A percentile compares a stretch with the other conserved stretches of the same genome.
Conservation (phyloP, 30 jellyfish, hydroid and myxozoan genomes). For the Catostylus mosaicus region DNA sequence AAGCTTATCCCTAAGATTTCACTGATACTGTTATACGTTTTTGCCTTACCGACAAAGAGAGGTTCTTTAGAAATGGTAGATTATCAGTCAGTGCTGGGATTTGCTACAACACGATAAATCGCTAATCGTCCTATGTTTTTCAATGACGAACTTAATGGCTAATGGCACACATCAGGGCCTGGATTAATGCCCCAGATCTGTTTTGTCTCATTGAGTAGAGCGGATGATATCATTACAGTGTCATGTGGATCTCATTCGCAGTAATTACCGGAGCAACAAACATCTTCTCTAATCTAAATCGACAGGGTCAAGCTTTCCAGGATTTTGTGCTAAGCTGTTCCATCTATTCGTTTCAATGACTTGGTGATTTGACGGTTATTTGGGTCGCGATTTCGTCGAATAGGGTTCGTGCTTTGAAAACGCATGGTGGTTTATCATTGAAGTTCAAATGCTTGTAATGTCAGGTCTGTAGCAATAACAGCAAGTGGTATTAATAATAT, state of each 20-base stretch:
- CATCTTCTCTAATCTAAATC: not conserved
- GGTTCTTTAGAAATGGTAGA: not conserved
- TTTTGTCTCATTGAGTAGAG: not conserved
- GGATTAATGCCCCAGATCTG: not conserved
- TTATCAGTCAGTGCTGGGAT: conserved; percentile 17
- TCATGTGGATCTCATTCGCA: not conserved
- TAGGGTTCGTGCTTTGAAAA: no score
- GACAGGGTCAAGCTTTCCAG: not conserved
- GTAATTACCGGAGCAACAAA: not conserved
- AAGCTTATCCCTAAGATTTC: not conserved
- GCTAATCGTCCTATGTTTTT: not conserved
- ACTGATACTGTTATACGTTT: not conserved
- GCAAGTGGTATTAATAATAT: no score
- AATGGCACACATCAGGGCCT: not conserved
- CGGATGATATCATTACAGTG: not conserved
- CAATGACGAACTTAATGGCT: not conserved
- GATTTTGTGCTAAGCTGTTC: not conserved
- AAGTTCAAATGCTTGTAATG: no score
- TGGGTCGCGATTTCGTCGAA: not conserved
- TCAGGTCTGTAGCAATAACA: no score
- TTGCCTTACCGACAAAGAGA: not conserved
- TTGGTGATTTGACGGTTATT: not conserved
- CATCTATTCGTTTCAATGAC: not conserved
- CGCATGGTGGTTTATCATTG: no score
- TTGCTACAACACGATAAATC: conserved; percentile 5